Evolutionary conservation across 2,888 invertebrate species (phyloP).

Genomic region (Dryobotodes eremita): DNA sequence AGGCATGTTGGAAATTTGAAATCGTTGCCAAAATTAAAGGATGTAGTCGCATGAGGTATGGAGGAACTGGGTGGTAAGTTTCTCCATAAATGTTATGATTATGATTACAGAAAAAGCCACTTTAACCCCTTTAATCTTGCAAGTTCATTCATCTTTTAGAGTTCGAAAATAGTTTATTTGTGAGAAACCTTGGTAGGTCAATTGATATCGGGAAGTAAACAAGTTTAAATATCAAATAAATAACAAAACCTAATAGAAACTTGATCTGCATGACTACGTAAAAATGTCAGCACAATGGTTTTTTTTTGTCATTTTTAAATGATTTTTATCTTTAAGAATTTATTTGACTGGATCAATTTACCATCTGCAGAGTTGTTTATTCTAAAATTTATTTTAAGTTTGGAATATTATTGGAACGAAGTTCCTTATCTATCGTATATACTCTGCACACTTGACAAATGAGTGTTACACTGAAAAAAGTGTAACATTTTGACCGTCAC

Average conservation of each 20-base stretch:
- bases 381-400: not conserved
- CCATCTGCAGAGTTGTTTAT: not conserved
- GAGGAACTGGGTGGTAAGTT: not conserved
- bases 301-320: not conserved
- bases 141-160: not conserved
- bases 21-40: not conserved
- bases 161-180: not conserved
- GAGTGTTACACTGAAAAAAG: not conserved
- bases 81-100: not conserved
- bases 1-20: not conserved
- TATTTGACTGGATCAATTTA: too few relatives aligned
- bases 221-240: slow-evolving; percentile 7
- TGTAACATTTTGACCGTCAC: not conserved
- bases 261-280: not conserved
- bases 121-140: not conserved
- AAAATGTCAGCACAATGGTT: not conserved
- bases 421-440: not conserved
- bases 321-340: not conserved
- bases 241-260: not conserved
- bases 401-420: not conserved
- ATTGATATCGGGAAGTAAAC: slow-evolving; percentile 1
- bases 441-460: not conserved
- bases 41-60: not conserved
- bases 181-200: not conserved
- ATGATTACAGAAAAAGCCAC: not conserved